Conservation (phyloP, 2,797 vertebrate species). For the Mallotus villosus region DNA sequence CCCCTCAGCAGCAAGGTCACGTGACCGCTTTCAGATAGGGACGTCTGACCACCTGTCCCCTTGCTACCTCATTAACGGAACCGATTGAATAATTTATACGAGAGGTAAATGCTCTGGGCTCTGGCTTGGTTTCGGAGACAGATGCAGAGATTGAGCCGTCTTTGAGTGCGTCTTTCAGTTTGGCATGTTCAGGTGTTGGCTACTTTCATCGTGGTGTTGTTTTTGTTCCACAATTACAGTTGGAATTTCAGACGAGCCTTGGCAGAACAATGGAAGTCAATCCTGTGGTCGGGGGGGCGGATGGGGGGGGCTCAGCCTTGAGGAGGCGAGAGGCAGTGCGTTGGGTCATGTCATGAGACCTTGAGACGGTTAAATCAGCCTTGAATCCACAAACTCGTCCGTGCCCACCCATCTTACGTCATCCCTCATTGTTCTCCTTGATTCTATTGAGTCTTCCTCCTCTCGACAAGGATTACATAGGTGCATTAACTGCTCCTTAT, state of each 20-base stretch:
- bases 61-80: conserved; percentile 29
- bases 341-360: background rate
- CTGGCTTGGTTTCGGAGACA: no score
- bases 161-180: conserved; percentile 4
- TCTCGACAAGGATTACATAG: conserved; percentile 12
- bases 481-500: conserved; percentile 7
- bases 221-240: background rate
- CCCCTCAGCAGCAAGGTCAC: conserved; percentile 10
- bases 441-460: background rate
- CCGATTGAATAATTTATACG: conserved; percentile 20
- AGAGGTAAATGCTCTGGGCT: no score
- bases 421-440: background rate
- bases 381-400: conserved; percentile 3
- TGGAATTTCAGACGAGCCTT: background rate
- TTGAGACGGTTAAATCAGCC: background rate
- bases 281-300: conserved; percentile 3
- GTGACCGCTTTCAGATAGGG: conserved; percentile 20
- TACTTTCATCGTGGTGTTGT: background rate
- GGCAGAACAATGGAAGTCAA: conserved; percentile 1
- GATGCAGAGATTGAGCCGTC: background rate
- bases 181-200: background rate
- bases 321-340: background rate
- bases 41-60: conserved; percentile 8
- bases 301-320: background rate
- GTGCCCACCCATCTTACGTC: conserved; percentile 3